Percentiles rank a stretch among this genome's conserved stretches.
Conservation (phyloP, 2,113 vertebrate species). For the Aptenodytes forsteri region DNA sequence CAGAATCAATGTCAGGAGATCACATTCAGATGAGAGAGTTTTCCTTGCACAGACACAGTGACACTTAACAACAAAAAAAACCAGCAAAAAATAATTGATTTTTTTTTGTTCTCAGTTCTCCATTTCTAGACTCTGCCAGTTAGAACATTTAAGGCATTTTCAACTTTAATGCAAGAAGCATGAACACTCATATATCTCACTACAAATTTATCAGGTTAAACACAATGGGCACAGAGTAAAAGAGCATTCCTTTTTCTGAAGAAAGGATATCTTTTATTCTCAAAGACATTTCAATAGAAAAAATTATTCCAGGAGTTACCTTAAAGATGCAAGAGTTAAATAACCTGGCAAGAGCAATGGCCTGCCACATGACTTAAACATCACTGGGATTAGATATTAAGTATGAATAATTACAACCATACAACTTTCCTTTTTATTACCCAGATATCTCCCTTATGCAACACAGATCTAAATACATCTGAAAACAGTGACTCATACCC, state of each 20-base stretch:
- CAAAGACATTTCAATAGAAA: not conserved
- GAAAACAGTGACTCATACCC: conserved; percentile 46
- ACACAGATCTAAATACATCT: conserved; percentile 34
- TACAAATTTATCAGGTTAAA: not conserved
- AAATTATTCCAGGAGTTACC: not conserved
- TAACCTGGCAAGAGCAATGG: not conserved
- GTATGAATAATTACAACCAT: not conserved
- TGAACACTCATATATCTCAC: not conserved
- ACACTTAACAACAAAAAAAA: not conserved
- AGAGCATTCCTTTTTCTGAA: not conserved
- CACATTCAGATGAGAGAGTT: not conserved
- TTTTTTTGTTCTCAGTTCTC: not conserved
- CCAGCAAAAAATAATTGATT: rapidly evolving
- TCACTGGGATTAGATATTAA: not conserved
- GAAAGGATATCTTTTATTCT: not conserved
- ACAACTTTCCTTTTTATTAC: not conserved
- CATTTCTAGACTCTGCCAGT: not conserved
- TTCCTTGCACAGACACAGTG: not conserved
- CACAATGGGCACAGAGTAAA: not conserved
- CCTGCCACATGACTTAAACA: not conserved
- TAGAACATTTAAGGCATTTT: not conserved
- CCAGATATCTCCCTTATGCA: conserved; percentile 30
- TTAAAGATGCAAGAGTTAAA: not conserved
- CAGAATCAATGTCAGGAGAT: not conserved
- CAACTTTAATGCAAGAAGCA: not conserved